Evolutionary conservation across 2,888 invertebrate genomes (phyloP).

Genomic region (Lordiphosa fenestrarum): DNA sequence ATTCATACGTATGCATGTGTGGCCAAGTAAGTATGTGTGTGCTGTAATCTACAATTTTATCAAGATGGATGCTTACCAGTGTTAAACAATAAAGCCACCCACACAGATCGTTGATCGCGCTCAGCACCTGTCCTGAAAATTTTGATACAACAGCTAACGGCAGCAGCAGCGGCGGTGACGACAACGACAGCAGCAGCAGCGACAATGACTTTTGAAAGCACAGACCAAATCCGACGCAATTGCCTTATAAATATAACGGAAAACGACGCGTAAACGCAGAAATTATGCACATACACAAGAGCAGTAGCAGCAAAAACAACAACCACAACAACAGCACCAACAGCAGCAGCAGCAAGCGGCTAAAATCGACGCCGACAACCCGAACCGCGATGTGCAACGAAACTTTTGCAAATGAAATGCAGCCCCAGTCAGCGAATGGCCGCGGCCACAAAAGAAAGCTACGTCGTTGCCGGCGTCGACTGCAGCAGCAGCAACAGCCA

Average conservation of each 20-base stretch:
- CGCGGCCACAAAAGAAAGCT: constrained; percentile 56
- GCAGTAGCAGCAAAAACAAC: background rate
- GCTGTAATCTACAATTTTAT: constrained; percentile 56
- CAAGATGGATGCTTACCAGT: constrained; percentile 55
- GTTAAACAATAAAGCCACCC: constrained; percentile 44
- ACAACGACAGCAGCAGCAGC: background rate
- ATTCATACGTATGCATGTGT: background rate
- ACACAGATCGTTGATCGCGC: constrained; percentile 38
- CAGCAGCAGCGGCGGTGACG: constrained; percentile 1
- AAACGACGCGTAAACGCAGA: constrained; percentile 42
- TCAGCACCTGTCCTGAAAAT: constrained; percentile 54
- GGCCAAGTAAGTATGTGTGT: constrained; percentile 20
- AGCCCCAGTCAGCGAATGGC: constrained; percentile 26
- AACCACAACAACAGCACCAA: constrained; percentile 1
- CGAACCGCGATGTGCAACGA: constrained; percentile 70
- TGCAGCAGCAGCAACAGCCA: constrained; percentile 6
- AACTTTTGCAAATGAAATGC: constrained; percentile 69
- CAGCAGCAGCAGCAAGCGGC: background rate
- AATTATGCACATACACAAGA: constrained; percentile 33
- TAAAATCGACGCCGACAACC: constrained; percentile 25
- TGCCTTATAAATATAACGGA: constrained; percentile 55
- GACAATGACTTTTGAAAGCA: constrained; percentile 8
- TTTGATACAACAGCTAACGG: background rate
- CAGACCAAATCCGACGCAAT: constrained; percentile 15
- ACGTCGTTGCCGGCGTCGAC: constrained; percentile 25